Evolutionary conservation across 2,888 invertebrate genomes (phyloP), one percentile per base, ranked within the genome.

Genomic region (Eristalis tenax): DNA sequence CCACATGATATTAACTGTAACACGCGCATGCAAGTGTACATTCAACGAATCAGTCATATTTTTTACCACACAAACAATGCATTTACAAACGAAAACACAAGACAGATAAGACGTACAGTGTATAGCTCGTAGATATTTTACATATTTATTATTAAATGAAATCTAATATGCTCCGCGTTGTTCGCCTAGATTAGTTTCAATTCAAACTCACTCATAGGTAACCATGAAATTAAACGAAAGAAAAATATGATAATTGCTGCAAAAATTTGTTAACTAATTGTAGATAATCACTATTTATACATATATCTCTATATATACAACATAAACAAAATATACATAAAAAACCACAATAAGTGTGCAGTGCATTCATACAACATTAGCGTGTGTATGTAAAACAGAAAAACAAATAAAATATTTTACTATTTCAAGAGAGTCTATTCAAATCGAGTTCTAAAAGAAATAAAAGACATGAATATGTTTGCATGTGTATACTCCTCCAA

Each of bases 191-290:
- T 83, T 83, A 79, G 87, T 64, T 83, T 50, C 76, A 75, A 76
- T 83, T 87, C 66, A 78, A 78, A 86, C 65, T 78, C 40, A 69
- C 18, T 32, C 32, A 64, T 75, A 84, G 71, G 65, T 75, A 81
- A 85, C 40, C 59, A 59, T 68, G 71, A 77, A 74, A 59, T 50
- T n/a, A 63, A 73, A n/a, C 23, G 76, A 23, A 74, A 65, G 2
- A 68, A 83, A 61, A 63, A 35, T 63, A 57, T 35, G 28, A 23
- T 32, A 50, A 56, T 83, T 79, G 87, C 87, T 76, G 65, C 83
- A 66, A 80, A 68, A 83, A 85, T 87, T 87, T 88, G 88, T 88
- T 88, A 88, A 87, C 88, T 88, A 88, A 70, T 88, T 88, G 88
- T 88, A 88, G 87, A 88, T 82, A 85, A 86, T 79, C 82, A 69